Conservation (phyloP, 2,797 vertebrate genomes). For the Monodelphis domestica region DNA sequence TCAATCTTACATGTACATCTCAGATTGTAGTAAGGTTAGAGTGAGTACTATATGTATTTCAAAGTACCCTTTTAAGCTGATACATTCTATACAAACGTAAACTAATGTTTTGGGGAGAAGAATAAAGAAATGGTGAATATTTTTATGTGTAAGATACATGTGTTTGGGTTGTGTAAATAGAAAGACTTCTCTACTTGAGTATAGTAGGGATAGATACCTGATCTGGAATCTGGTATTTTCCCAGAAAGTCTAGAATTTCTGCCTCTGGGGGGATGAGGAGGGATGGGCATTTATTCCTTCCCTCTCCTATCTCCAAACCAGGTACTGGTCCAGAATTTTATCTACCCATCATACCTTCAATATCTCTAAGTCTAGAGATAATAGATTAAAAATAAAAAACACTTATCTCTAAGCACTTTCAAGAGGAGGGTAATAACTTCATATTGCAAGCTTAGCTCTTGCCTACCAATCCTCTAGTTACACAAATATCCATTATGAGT, state of each 20-base stretch:
- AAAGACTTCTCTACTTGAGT: neutral
- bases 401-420: neutral
- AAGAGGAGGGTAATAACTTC: neutral
- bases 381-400: neutral
- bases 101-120: neutral
- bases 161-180: neutral
- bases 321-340: neutral
- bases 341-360: neutral
- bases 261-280: neutral
- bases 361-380: neutral
- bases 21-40: neutral
- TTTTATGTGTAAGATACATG: neutral
- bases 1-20: neutral
- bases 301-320: neutral
- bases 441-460: neutral
- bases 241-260: neutral
- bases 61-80: neutral
- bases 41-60: neutral
- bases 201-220: neutral
- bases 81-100: neutral
- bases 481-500: neutral
- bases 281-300: neutral
- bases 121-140: neutral
- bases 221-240: neutral
- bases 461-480: neutral